phyloP scores from a whole-genome alignment of 2,888 invertebrate species.

The Trichacis sp. region DNA sequence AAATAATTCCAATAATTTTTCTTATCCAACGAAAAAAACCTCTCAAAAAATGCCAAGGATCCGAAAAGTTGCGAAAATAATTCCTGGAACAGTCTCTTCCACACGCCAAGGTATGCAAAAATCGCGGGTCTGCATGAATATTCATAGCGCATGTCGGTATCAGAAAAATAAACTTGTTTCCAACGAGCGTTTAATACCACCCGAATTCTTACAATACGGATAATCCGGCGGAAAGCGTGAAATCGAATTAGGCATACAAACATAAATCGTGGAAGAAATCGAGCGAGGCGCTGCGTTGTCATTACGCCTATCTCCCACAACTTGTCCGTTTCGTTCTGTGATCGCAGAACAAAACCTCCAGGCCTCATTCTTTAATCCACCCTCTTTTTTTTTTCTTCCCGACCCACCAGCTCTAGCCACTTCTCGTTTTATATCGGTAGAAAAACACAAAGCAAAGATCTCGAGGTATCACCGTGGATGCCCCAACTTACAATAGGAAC shows the following conservation, averaged over 20 bases:
- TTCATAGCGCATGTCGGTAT: no score
- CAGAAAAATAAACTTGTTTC: slow-evolving; percentile 1
- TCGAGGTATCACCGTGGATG: slow-evolving; percentile 18
- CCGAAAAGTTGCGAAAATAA: no score
- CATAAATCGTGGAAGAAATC: slow-evolving; percentile 1
- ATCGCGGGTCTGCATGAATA: slow-evolving; percentile 2
- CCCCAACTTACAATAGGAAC: slow-evolving; percentile 38
- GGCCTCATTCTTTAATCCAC: slow-evolving; percentile 27
- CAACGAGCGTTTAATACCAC: neutral
- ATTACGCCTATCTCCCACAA: slow-evolving; percentile 7
- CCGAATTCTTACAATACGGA: neutral
- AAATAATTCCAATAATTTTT: no score
- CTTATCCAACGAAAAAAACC: no score
- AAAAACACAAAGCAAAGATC: slow-evolving; percentile 46
- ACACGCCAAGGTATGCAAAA: no score
- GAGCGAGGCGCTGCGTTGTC: slow-evolving; percentile 1
- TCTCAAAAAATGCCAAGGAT: no score
- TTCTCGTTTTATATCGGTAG: slow-evolving; percentile 48
- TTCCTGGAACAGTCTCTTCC: neutral
- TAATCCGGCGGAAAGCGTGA: slow-evolving; percentile 4
- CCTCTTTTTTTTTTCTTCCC: slow-evolving; percentile 12
- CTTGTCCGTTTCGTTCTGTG: slow-evolving; percentile 23
- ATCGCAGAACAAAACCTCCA: slow-evolving; percentile 38
- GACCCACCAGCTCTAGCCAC: slow-evolving; percentile 27
- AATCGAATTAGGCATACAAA: neutral